Conservation (phyloP, 2,888 invertebrate species). For the Stenichneumon culpator region DNA sequence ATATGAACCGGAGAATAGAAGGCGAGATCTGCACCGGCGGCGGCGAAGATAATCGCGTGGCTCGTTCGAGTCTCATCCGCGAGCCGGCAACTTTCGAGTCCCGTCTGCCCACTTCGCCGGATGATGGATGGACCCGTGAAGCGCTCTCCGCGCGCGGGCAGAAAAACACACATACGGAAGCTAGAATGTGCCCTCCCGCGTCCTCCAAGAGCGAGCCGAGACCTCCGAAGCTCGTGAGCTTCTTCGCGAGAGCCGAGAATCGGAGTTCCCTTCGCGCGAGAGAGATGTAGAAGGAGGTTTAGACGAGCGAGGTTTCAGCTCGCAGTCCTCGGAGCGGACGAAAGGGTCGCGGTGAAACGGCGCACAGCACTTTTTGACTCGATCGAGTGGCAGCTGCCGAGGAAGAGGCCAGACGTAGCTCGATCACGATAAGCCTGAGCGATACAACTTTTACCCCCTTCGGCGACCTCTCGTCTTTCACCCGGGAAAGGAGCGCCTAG, state of each 20-base stretch:
- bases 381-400: conserved; percentile 70
- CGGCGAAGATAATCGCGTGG: conserved; percentile 12
- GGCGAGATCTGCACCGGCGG: background rate
- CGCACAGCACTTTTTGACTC: conserved; percentile 66
- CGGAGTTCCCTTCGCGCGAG: conserved; percentile 8
- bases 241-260: conserved; percentile 41
- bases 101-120: conserved; percentile 77
- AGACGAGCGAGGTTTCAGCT: conserved; percentile 1
- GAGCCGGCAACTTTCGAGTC: conserved; percentile 74
- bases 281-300: background rate
- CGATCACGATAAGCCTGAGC: conserved; percentile 71
- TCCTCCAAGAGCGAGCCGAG: conserved; percentile 6
- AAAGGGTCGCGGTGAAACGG: conserved; percentile 40
- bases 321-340: background rate
- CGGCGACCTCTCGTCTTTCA: conserved; percentile 40
- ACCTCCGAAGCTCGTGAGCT: conserved; percentile 40
- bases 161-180: background rate
- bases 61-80: conserved; percentile 35
- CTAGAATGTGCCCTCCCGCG: background rate
- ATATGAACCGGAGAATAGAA: background rate
- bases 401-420: conserved; percentile 63
- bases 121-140: conserved; percentile 78
- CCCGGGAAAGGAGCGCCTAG: background rate
- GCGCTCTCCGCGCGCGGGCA: conserved; percentile 36
- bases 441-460: conserved; percentile 55